These are phyloP conservation scores for Phallusia fumigata DNA, from an alignment of 23 tunicate species.

Conservation along the genomic window DNA sequence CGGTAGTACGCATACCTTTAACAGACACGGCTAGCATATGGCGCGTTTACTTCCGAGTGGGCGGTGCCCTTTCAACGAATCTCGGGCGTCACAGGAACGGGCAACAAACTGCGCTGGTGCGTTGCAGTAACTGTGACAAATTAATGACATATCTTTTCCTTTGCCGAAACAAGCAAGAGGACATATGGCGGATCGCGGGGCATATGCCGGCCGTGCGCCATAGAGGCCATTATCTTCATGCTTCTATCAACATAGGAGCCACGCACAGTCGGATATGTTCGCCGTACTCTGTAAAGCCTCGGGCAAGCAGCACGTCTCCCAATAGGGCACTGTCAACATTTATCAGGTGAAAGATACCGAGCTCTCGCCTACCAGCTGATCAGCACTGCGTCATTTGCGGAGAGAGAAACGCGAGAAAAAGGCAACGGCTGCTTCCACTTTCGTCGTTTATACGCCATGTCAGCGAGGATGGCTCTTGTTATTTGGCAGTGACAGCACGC, in stretches of 20 bases:
- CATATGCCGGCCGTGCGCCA: background rate
- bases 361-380: conserved; percentile 8
- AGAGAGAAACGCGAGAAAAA: conserved; percentile 1
- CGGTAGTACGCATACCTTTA: conserved; percentile 1
- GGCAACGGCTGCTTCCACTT: background rate
- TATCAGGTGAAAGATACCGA: background rate
- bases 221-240: background rate
- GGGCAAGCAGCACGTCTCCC: background rate
- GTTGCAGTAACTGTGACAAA: conserved; percentile 8
- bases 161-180: background rate
- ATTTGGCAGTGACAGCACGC: background rate
- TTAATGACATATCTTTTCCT: conserved; percentile 11
- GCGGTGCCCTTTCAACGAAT: too few species aligned
- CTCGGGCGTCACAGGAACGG: background rate
- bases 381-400: background rate
- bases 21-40: background rate
- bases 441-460: conserved; percentile 3
- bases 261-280: background rate
- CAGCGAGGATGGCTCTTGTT: background rate
- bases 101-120: background rate
- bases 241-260: background rate
- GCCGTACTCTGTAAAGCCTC: background rate
- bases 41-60: background rate
- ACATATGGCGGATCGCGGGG: background rate
- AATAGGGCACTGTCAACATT: background rate